Percentiles rank a stretch among this genome's conserved stretches.
These are phyloP conservation scores for Pemphigus obesinymphae DNA, from an alignment of 1,140 invertebrate species.

Conservation along the genomic window DNA sequence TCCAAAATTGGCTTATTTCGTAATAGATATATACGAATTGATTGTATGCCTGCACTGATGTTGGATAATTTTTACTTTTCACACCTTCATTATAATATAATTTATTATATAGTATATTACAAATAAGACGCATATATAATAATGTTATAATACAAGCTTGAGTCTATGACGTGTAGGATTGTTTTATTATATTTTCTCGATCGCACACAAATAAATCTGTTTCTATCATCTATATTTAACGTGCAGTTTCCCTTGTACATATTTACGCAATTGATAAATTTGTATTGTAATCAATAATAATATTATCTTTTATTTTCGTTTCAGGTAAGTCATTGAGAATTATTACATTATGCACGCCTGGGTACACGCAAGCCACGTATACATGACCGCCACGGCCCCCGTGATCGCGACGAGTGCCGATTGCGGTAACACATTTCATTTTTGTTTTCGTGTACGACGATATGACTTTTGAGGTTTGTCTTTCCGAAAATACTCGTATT, in stretches of 20 bases:
- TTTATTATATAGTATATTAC: no score
- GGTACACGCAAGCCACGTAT: neutral
- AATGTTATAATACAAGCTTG: neutral
- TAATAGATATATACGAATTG: neutral
- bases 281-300: neutral
- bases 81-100: neutral
- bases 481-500: neutral
- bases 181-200: neutral
- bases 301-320: neutral
- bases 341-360: neutral
- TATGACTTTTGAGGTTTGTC: neutral
- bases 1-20: no score
- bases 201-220: neutral
- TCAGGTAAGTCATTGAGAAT: constrained; percentile 30
- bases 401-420: neutral
- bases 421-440: neutral
- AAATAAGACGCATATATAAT: no score
- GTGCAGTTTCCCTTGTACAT: neutral
- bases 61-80: neutral
- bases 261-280: constrained; percentile 2
- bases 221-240: neutral
- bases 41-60: neutral
- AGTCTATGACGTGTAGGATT: constrained; percentile 19
- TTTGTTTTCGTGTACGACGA: neutral
- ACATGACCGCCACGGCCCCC: neutral